Base-by-base conservation (phyloP, 1,140 invertebrate species). In the Gyrodactylus salaris region DNA sequence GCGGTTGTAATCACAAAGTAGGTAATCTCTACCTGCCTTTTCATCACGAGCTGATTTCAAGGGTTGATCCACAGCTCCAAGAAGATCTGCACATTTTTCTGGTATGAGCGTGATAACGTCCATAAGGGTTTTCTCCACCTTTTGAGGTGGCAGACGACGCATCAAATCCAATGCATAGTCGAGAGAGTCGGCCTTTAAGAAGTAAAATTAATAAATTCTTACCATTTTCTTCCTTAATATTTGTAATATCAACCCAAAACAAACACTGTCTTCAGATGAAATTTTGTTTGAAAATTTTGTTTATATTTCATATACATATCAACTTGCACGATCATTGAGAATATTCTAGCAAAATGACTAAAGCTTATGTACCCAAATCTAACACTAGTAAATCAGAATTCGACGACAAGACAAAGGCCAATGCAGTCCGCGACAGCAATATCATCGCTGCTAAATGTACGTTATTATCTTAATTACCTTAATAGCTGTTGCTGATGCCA, bases 151-250 rank as follows among this genome's bases (percentile, higher is more conserved):
- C 78, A 99, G 82, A 77, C 95, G 86, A 77, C 95, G 84, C 94
- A 99, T 98, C 77, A 99, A 84, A 84, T 99, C 95, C 77, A 99
- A 82, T 68, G 93, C 92, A 84, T 90, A 94, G 83, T 99, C 94
- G 85, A 98, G 87, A 34, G n/a, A 20, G 26, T 69, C 34, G 68
- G 72, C 72, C 72, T 68, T 23, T 73, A 34, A 27, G 7, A 68
- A 54, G n/a, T 7, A 54, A 16, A 54, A 54, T 54, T 16, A 16
- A n/a, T 16, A 54, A n/a, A 7, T 54, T 54, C 7, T n/a, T 7
- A 54, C 7, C 34, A 7, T 16, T 54, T 54, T 54, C 34, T 54
- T 54, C 34, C 34, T 54, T 16, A 54, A 54, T 54, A 7, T 54
- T 54, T 54, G 7, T 16, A 54, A 54, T 54, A 16, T n/a, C 7